These are phyloP conservation scores for Volucella bombylans DNA, from an alignment of 2,888 invertebrate genomes.

Conservation along the genomic window DNA sequence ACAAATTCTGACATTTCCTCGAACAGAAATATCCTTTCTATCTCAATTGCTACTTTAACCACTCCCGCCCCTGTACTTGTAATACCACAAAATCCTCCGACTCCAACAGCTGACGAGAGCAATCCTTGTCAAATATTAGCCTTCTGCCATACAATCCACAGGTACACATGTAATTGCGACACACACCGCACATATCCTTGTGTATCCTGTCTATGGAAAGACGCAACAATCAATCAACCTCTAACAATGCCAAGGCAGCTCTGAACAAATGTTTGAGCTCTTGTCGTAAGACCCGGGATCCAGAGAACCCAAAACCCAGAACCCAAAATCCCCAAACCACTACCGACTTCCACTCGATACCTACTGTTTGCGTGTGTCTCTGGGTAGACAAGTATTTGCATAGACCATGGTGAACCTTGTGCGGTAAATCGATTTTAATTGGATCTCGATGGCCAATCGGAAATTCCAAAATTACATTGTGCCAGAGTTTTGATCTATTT, in stretches of 20 bases:
- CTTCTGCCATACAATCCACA: no score
- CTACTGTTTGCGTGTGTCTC: no score
- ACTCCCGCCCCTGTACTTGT: no score
- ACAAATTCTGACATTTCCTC: no score
- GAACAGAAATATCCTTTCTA: no score
- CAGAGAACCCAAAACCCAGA: not conserved
- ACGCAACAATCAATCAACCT: constrained; percentile 30
- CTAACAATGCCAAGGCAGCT: constrained; percentile 11
- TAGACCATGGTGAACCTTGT: constrained; percentile 24
- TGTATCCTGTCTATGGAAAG: constrained; percentile 1
- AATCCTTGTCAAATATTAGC: no score
- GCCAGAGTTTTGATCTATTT: constrained; percentile 30
- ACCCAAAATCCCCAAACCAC: no score
- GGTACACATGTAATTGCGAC: constrained; percentile 12
- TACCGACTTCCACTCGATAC: not conserved
- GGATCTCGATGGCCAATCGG: constrained; percentile 47
- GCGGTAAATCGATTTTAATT: constrained; percentile 61
- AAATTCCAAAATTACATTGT: constrained; percentile 56
- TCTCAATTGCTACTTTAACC: no score
- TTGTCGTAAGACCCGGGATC: not conserved
- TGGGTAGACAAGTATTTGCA: not conserved
- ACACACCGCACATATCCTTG: not conserved
- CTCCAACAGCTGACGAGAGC: no score
- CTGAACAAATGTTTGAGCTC: constrained; percentile 32
- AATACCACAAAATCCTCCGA: no score